Evolutionary conservation across 1,140 invertebrate species (phyloP).

Genomic region (Anastatus disparis): DNA sequence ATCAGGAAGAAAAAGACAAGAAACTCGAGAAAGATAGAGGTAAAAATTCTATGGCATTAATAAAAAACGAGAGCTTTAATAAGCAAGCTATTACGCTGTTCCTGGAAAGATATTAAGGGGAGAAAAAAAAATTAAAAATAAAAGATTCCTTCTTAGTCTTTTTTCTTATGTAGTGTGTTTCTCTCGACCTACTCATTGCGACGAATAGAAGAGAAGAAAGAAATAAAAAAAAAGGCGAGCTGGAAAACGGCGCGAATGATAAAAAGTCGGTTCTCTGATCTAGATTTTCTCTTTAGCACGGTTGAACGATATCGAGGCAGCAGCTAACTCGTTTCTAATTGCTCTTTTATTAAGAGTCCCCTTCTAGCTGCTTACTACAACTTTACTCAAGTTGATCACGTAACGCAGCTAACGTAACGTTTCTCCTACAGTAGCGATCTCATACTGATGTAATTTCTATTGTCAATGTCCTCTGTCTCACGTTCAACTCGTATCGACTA

Average conservation of each 20-base stretch:
- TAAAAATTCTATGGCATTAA: background rate
- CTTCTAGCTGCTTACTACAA: no score
- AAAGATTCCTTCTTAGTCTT: no score
- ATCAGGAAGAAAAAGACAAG: background rate
- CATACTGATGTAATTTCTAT: background rate
- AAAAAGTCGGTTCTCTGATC: constrained; percentile 12
- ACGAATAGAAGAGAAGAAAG: background rate
- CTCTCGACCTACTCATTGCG: no score
- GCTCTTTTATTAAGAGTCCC: constrained; percentile 27
- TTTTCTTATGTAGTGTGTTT: no score
- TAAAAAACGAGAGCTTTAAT: constrained; percentile 16
- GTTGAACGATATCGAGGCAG: background rate
- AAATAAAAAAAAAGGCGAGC: background rate
- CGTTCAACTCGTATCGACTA: no score
- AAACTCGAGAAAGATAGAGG: background rate
- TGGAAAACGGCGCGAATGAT: background rate
- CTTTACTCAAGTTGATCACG: no score
- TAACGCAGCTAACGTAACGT: constrained; percentile 4
- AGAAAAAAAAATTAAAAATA: no score
- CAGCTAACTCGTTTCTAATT: constrained; percentile 28
- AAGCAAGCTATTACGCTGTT: background rate
- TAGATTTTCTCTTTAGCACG: constrained; percentile 27
- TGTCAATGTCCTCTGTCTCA: background rate
- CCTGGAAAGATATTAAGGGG: background rate
- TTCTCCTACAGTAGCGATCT: background rate